A percentile compares a stretch with the other conserved stretches of the same genome.
Evolutionary conservation across 2,797 vertebrate genomes (phyloP).

Genomic region (Micropoecilia bifurca): DNA sequence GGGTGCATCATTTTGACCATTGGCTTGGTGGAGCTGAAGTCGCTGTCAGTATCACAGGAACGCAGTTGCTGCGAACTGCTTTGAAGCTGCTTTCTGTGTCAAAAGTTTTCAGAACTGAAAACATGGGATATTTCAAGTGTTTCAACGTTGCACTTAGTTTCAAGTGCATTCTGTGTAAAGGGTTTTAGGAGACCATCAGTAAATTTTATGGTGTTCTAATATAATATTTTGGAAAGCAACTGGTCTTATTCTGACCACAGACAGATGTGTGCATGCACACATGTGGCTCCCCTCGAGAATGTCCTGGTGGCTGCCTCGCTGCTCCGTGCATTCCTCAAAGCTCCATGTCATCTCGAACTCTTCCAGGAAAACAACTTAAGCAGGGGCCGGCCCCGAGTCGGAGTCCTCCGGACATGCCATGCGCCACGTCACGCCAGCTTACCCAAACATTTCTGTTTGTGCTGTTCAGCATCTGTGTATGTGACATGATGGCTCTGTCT

Average conservation of each 20-base stretch:
- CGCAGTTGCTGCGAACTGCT: constrained; percentile 10
- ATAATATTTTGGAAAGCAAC: constrained; percentile 16
- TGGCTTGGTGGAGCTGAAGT: constrained; percentile 36
- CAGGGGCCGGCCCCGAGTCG: constrained; percentile 67
- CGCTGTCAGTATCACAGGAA: constrained; percentile 32
- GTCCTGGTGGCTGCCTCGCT: constrained; percentile 62
- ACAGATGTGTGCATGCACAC: constrained; percentile 18
- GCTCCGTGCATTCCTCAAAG: constrained; percentile 78
- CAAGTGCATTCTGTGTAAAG: not conserved
- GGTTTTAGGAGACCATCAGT: not conserved
- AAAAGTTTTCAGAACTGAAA: constrained; percentile 18
- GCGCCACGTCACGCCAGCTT: constrained; percentile 57
- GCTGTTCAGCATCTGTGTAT: constrained; percentile 12
- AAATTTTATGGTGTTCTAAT: constrained; percentile 5
- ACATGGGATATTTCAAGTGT: constrained; percentile 5
- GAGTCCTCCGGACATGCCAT: constrained; percentile 64
- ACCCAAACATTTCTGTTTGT: constrained; percentile 28
- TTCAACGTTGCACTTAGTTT: constrained; percentile 5
- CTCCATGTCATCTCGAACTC: constrained; percentile 80
- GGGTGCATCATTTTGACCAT: constrained; percentile 18
- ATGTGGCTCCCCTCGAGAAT: constrained; percentile 52
- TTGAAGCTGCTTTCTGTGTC: constrained; percentile 1
- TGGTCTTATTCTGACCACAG: constrained; percentile 20
- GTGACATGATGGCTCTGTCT: constrained; percentile 12
- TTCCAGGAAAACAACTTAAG: constrained; percentile 82